These are phyloP conservation scores for Tupaia chinensis DNA, from an alignment of 2,113 vertebrate species.

Conservation along the genomic window DNA sequence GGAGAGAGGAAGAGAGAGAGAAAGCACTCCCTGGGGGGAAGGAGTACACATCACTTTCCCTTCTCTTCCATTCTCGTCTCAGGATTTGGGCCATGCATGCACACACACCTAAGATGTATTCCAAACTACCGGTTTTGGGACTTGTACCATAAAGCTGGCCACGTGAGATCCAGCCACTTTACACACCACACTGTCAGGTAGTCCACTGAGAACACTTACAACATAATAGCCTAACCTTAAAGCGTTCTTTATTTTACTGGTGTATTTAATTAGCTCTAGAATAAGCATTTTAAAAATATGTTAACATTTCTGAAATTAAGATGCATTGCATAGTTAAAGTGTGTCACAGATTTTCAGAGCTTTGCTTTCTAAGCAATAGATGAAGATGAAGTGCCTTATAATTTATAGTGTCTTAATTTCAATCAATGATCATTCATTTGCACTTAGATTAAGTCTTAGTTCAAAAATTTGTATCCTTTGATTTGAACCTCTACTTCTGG, in stretches of 20 bases:
- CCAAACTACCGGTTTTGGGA: too few relatives aligned
- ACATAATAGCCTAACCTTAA: background rate
- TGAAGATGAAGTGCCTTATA: background rate
- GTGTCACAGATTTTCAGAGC: background rate
- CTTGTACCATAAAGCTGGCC: too few relatives aligned
- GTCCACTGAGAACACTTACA: too few relatives aligned
- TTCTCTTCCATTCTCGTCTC: too few relatives aligned
- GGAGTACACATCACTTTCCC: too few relatives aligned
- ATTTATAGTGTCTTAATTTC: background rate
- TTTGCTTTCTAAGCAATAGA: background rate
- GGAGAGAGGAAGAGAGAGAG: too few relatives aligned
- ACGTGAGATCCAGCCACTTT: too few relatives aligned
- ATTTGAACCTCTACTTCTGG: slow-evolving; percentile 47
- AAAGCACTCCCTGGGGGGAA: too few relatives aligned
- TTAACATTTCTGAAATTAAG: slow-evolving; percentile 42
- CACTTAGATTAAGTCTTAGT: slow-evolving; percentile 30
- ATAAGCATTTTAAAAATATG: background rate
- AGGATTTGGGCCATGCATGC: too few relatives aligned
- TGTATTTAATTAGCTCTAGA: background rate
- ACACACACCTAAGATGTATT: too few relatives aligned
- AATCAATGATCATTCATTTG: slow-evolving; percentile 33
- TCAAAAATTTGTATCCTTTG: slow-evolving; percentile 33
- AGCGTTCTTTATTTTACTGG: background rate
- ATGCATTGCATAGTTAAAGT: background rate
- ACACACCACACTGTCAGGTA: too few relatives aligned